Base-by-base conservation (phyloP, 1,140 invertebrate species). In the Agraylea sexmaculata region DNA sequence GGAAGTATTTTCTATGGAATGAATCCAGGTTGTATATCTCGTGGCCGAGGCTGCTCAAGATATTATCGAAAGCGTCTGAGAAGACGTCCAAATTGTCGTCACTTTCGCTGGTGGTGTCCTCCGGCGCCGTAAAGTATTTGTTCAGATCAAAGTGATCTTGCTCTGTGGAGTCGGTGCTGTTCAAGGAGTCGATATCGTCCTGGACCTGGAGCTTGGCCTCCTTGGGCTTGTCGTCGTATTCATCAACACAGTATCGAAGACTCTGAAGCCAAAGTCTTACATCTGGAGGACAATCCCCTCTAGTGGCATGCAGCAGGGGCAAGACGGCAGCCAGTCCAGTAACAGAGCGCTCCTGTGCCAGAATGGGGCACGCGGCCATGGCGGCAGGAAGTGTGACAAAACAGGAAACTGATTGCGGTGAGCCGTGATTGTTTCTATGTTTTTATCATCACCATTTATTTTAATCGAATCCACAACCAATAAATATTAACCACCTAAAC, bases 21-120 rank as follows among this genome's bases (percentile, higher is more conserved):
- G 62, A 56, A 43, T 68, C 62, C 20, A 68, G 53, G 38, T 64
- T 59, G 50, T 53, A 64, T 18, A 66, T 65, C 43, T 68, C 65
- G 28, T 61, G 61, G 23, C 62, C 65, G 12, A 66, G 50, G 38
- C 59, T 58, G 3, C 59, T 62, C 17, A 68, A 56, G 30, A 68
- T 68, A 42, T 61, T 60, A 43, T 68, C 62, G 53, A 66, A 68
- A 8, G 60, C 62, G 37, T 32, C 34, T 2, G 29, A 13, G 18
- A 16, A 40, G 11, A 27, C 38, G 19, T 40, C 37, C 10, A 29
- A 6, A 16, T 37, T 21, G 12, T 6, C 12, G 15, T 25, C 10
- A 17, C 5, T 6, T 25, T 38, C 31, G 21, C n/a, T 10, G 7
- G 4, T 3, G 13, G 16, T 10, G 11, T 37, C 41, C 22, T 43